Percentiles rank a stretch among this genome's conserved stretches.
phyloP scores from a whole-genome alignment of 2,797 vertebrate genomes.

The Hemibagrus guttatus region DNA sequence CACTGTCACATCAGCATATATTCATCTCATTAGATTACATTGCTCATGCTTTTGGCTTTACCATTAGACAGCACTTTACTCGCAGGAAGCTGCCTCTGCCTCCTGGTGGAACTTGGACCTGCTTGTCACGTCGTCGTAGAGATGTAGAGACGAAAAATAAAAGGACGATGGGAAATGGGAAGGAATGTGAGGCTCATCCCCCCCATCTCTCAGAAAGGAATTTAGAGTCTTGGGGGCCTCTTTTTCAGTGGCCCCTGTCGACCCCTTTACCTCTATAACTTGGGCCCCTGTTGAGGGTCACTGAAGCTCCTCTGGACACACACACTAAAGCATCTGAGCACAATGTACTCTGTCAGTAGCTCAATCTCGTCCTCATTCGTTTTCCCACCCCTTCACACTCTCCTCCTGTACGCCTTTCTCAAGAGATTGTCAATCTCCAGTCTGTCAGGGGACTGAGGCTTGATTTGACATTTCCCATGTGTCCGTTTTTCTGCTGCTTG shows the following conservation, averaged over 20 bases:
- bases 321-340: not conserved
- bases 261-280: constrained; percentile 61
- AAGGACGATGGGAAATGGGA: not conserved
- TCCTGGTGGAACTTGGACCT: not conserved
- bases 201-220: constrained; percentile 15
- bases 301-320: constrained; percentile 38
- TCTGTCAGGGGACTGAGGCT: constrained; percentile 30
- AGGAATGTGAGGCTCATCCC: constrained; percentile 8
- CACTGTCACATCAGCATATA: constrained; percentile 57
- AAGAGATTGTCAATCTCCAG: constrained; percentile 36
- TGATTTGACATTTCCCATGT: constrained; percentile 39
- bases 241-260: constrained; percentile 38
- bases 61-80: constrained; percentile 24
- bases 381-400: constrained; percentile 8
- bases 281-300: constrained; percentile 63
- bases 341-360: not conserved
- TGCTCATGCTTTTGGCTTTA: constrained; percentile 29
- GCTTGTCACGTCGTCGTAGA: not conserved
- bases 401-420: constrained; percentile 7
- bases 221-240: constrained; percentile 20
- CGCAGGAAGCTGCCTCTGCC: not conserved
- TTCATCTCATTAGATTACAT: constrained; percentile 42
- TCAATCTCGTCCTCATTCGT: constrained; percentile 16
- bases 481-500: constrained; percentile 29
- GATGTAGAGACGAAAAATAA: not conserved